Percentiles rank a stretch among this genome's conserved stretches.
Conservation (phyloP, 2,797 vertebrate genomes). For the Periparus ater region DNA sequence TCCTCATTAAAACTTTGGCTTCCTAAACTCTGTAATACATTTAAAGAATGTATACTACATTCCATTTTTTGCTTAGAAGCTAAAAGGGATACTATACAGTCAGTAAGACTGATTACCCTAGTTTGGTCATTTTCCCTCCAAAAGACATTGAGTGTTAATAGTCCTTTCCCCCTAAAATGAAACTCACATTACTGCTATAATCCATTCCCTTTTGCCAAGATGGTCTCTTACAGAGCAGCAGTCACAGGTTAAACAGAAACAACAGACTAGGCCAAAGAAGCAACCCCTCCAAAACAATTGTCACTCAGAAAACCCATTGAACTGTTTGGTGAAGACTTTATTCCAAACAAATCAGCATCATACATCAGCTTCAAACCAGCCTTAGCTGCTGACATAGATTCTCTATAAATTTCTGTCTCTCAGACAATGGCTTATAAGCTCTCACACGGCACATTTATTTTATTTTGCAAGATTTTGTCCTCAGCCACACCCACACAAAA, state of each 20-base stretch:
- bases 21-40: neutral
- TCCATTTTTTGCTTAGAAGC: neutral
- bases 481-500: neutral
- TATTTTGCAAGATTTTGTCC: neutral
- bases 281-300: rapidly evolving
- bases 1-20: conserved; percentile 30
- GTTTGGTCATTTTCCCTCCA: neutral
- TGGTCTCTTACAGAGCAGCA: neutral
- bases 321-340: neutral
- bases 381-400: neutral
- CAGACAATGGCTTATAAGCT: neutral
- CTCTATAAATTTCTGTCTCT: neutral
- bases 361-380: neutral
- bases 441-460: neutral
- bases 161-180: neutral
- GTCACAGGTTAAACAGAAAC: neutral
- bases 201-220: neutral
- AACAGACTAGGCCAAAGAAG: neutral
- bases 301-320: neutral
- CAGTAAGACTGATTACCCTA: neutral
- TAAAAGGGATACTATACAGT: neutral
- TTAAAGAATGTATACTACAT: neutral
- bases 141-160: neutral
- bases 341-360: neutral
- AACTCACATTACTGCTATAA: neutral